phyloP scores from a whole-genome alignment of 1,140 invertebrate species.

The Tetramorium parvispinum region DNA sequence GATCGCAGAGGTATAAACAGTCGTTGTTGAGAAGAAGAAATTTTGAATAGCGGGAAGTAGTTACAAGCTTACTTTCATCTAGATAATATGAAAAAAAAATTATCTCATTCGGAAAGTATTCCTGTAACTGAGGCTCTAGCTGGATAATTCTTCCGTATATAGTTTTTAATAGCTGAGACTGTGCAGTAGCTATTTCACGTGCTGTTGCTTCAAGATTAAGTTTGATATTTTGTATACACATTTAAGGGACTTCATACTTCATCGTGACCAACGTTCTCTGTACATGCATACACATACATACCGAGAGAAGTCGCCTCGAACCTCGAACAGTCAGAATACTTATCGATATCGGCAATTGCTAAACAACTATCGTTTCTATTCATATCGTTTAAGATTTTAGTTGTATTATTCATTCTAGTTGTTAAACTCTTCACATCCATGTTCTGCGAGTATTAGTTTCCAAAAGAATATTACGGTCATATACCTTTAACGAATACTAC shows the following conservation, averaged over 20 bases:
- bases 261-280: slow-evolving; percentile 37
- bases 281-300: slow-evolving; percentile 10
- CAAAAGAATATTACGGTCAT: slow-evolving; percentile 34
- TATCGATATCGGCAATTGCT: slow-evolving; percentile 13
- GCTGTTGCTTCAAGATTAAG: slow-evolving; percentile 72
- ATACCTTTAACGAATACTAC: slow-evolving; percentile 36
- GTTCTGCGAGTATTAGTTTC: slow-evolving; percentile 54
- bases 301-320: slow-evolving; percentile 14
- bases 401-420: slow-evolving; percentile 58
- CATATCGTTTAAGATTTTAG: slow-evolving; percentile 58
- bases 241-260: slow-evolving; percentile 37
- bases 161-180: slow-evolving; percentile 74
- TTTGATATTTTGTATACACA: slow-evolving; percentile 59
- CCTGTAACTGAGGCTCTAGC: slow-evolving; percentile 67
- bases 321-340: slow-evolving; percentile 45
- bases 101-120: slow-evolving; percentile 31
- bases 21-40: slow-evolving; percentile 30
- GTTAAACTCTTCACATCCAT: slow-evolving; percentile 59
- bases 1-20: slow-evolving; percentile 39
- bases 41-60: slow-evolving; percentile 48
- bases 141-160: slow-evolving; percentile 71
- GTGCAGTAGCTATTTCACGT: slow-evolving; percentile 68
- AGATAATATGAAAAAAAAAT: slow-evolving; percentile 6
- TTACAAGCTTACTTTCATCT: slow-evolving; percentile 61
- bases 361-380: slow-evolving; percentile 42